Percentiles rank a stretch among this genome's conserved stretches.
These are phyloP conservation scores for Euphonia xanthogaster DNA, from an alignment of 2,797 vertebrate species.

Conservation along the genomic window DNA sequence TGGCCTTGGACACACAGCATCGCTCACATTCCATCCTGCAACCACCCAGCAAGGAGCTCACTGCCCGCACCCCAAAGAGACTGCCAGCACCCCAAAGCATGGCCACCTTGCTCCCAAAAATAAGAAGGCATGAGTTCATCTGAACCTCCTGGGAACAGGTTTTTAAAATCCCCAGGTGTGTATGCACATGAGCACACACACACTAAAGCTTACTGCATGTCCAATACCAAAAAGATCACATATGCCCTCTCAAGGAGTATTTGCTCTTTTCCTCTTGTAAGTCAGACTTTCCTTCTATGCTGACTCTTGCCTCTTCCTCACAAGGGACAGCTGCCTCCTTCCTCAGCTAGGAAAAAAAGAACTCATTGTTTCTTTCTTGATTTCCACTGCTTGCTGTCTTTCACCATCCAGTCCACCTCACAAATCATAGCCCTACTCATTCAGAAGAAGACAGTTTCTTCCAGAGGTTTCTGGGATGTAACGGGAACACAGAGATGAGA, in stretches of 20 bases:
- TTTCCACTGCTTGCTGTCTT: background rate
- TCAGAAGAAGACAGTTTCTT: background rate
- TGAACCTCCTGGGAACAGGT: background rate
- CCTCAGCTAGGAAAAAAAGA: background rate
- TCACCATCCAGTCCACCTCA: background rate
- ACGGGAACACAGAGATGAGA: background rate
- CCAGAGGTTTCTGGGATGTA: background rate
- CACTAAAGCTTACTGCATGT: background rate
- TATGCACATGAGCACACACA: background rate
- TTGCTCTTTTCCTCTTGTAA: background rate
- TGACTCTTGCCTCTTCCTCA: background rate
- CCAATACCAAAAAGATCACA: background rate
- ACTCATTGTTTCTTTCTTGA: background rate
- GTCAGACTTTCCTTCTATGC: background rate
- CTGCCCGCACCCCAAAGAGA: background rate
- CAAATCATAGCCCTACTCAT: background rate
- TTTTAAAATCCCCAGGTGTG: background rate
- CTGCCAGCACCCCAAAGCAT: background rate
- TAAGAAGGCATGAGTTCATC: background rate
- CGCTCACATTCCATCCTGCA: background rate
- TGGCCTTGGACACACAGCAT: background rate
- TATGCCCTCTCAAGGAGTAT: background rate
- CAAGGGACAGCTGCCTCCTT: background rate
- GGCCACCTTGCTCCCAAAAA: background rate
- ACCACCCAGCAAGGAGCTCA: background rate